These are phyloP conservation scores for Oeneis ivallda DNA, from an alignment of 2,888 invertebrate genomes.

Conservation along the genomic window DNA sequence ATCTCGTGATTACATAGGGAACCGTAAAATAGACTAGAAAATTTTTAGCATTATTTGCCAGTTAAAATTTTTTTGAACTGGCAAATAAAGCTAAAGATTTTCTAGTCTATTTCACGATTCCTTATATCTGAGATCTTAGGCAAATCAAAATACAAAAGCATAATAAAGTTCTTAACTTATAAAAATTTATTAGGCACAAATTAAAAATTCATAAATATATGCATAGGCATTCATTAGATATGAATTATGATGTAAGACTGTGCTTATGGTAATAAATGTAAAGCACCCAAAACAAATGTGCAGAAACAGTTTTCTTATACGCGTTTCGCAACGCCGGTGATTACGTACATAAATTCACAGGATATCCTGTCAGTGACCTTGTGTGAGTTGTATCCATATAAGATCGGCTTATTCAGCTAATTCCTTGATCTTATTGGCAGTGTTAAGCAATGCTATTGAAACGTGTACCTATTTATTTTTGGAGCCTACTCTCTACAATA, in stretches of 20 bases:
- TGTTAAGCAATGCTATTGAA: neutral
- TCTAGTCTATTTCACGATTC: no score
- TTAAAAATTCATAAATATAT: neutral
- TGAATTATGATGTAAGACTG: conserved; percentile 3
- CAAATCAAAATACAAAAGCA: no score
- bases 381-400: neutral
- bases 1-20: no score
- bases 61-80: no score
- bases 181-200: no score
- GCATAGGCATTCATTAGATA: neutral
- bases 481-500: no score
- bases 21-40: no score
- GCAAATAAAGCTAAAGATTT: no score
- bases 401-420: neutral
- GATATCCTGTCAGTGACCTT: conserved; percentile 14
- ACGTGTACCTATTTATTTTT: no score
- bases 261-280: conserved; percentile 2
- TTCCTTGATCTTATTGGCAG: neutral
- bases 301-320: neutral
- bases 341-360: conserved; percentile 13
- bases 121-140: no score
- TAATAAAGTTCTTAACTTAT: no score
- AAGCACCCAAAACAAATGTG: conserved; percentile 6
- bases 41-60: no score
- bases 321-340: conserved; percentile 10